These are phyloP conservation scores for Ispidina lecontei DNA, from an alignment of 2,797 vertebrate species.

Conservation along the genomic window DNA sequence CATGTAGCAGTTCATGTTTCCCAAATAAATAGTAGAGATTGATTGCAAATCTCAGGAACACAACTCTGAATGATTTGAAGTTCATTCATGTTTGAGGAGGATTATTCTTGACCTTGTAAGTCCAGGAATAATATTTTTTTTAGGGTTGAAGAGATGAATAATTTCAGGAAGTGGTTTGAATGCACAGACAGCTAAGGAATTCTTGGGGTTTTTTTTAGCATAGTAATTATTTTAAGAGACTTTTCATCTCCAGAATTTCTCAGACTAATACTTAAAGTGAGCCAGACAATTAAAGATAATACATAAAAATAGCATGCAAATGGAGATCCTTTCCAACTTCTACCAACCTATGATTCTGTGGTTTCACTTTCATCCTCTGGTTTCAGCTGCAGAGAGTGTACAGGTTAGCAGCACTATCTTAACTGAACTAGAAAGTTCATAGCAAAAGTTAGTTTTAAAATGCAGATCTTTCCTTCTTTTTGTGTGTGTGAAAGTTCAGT, in stretches of 20 bases:
- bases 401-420: neutral
- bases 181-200: neutral
- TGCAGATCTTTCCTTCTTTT: neutral
- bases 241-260: neutral
- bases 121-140: neutral
- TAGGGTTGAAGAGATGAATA: neutral
- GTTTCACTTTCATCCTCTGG: neutral
- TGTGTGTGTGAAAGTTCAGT: neutral
- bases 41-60: neutral
- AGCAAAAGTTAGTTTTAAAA: neutral
- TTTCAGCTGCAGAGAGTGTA: neutral
- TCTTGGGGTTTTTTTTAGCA: accelerated
- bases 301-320: neutral
- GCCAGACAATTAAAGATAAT: neutral
- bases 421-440: neutral
- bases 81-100: neutral
- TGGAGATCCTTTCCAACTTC: no score
- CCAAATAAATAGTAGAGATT: neutral
- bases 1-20: neutral
- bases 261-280: slow-evolving; percentile 5
- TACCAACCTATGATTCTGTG: no score
- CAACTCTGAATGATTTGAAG: neutral
- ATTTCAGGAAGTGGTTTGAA: slow-evolving; percentile 7
- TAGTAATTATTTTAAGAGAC: neutral
- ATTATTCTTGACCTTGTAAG: neutral